Percentiles rank a stretch among this genome's conserved stretches.
Evolutionary conservation across 2,113 vertebrate genomes (phyloP).

Genomic region (Epinephelus moara): DNA sequence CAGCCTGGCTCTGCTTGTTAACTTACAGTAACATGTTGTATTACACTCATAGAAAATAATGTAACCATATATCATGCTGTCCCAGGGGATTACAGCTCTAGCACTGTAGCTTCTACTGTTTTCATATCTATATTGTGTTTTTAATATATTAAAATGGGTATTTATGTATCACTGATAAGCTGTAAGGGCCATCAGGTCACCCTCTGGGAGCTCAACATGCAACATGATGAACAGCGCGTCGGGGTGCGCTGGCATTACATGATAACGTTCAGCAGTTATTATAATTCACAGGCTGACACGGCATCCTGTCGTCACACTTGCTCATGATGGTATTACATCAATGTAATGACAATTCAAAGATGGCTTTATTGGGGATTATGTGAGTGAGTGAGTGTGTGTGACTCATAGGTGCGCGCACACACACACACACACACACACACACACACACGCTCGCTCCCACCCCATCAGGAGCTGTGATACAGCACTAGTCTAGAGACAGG

Average conservation of each 20-base stretch:
- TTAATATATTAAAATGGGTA: slow-evolving; percentile 11
- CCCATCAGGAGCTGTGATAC: slow-evolving; percentile 41
- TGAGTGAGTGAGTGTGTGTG: slow-evolving; percentile 2
- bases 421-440: not conserved
- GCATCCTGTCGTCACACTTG: not conserved
- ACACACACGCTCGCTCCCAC: not conserved
- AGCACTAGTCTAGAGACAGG: slow-evolving; percentile 52
- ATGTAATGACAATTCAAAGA: slow-evolving; percentile 14
- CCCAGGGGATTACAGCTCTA: not conserved
- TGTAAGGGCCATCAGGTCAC: not conserved
- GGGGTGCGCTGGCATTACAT: not conserved
- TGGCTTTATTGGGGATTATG: slow-evolving; percentile 31
- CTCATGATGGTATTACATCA: slow-evolving; percentile 5
- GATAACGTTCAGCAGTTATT: slow-evolving; percentile 12
- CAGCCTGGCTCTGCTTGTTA: not conserved
- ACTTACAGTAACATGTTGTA: not conserved
- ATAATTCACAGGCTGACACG: slow-evolving; percentile 16
- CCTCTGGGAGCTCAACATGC: not conserved
- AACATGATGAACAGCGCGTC: not conserved
- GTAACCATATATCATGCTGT: not conserved
- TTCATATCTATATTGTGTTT: not conserved
- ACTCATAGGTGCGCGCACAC: not conserved
- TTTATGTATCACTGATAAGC: not conserved
- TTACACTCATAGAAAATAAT: not conserved
- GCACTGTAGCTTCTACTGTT: not conserved